These are phyloP conservation scores for Nannospalax galili DNA, from an alignment of 2,113 vertebrate species.

Conservation along the genomic window DNA sequence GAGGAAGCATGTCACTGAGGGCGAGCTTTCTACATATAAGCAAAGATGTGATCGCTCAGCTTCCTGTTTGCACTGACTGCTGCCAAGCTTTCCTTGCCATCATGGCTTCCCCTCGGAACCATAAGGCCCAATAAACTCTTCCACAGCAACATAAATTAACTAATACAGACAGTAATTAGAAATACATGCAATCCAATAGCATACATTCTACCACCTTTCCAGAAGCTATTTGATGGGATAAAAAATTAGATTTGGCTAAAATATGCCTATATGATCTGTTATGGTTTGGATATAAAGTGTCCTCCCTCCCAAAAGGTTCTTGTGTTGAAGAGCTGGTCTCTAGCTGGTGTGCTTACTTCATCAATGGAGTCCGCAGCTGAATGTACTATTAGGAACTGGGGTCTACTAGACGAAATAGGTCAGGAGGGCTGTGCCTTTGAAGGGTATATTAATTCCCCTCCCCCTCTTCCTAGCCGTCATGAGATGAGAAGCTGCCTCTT, in stretches of 20 bases:
- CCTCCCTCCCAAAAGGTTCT: not conserved
- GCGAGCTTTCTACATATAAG: too few relatives aligned
- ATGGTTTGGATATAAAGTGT: not conserved
- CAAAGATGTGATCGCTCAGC: too few relatives aligned
- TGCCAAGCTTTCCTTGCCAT: too few relatives aligned
- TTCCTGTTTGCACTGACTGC: too few relatives aligned
- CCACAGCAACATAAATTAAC: too few relatives aligned
- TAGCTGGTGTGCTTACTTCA: not conserved
- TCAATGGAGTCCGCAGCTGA: not conserved
- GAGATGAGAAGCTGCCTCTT: not conserved
- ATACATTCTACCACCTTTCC: not conserved
- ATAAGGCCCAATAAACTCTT: too few relatives aligned
- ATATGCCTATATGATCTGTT: not conserved
- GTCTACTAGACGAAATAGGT: not conserved
- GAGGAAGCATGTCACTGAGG: too few relatives aligned
- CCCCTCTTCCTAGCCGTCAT: not conserved
- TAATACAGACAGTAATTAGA: not conserved
- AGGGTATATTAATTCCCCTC: not conserved
- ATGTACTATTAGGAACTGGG: not conserved
- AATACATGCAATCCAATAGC: not conserved
- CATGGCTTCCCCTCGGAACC: too few relatives aligned
- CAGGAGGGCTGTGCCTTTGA: not conserved
- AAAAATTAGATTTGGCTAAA: slow-evolving; percentile 23
- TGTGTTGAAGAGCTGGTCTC: not conserved
- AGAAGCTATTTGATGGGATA: not conserved